Evolutionary conservation across 2,888 invertebrate species (phyloP), one percentile per base, ranked within the genome.

Genomic region (Aquatica leii): DNA sequence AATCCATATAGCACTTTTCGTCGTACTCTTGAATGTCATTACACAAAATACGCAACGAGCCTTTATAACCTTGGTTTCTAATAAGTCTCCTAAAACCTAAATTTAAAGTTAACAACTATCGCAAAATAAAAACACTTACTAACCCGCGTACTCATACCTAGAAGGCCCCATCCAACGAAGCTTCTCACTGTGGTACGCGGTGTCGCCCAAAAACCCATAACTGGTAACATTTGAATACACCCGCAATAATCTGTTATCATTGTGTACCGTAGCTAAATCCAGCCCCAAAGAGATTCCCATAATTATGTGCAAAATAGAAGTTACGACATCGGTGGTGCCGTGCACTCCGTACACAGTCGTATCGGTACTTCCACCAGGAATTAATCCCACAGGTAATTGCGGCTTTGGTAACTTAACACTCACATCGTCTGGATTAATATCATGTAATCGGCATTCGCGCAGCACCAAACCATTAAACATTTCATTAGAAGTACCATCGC

Each of bases 401-500:
- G 86, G 85, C 18, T 78, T 77, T 4, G 85, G 86, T 65, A 86
- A 77, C 62, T 75, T 76, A 20, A 82, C 82, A 18, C 84, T 80
- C 1, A 82, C 82, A 74, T 85, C 85, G 73, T 85, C 85, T 60
- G 83, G 84, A 75, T 87, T 83, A 15, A 87, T 76, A 5, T 84
- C 84, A 37, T 79, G 78, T 21, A 86, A 85, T 56, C 79, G 81
- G 46, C 87, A 86, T 11, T 86, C 83, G 52, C 88, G 80, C 41
- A 86, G 77, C 34, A 91, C 82, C 49, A 93, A 79, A 0, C 93
- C 93, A 76, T 92, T 92, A 68, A 89, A 87, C 21, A 94, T 84
- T 81, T 95, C 95, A 4, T 92, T 88, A 72, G 93, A 90, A 41
- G 94, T 92, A 0, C 95, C 95, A 80, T 95, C 95, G 0, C 95